phyloP scores from a whole-genome alignment of 2,797 vertebrate species.

The Coracias cyanogaster region DNA sequence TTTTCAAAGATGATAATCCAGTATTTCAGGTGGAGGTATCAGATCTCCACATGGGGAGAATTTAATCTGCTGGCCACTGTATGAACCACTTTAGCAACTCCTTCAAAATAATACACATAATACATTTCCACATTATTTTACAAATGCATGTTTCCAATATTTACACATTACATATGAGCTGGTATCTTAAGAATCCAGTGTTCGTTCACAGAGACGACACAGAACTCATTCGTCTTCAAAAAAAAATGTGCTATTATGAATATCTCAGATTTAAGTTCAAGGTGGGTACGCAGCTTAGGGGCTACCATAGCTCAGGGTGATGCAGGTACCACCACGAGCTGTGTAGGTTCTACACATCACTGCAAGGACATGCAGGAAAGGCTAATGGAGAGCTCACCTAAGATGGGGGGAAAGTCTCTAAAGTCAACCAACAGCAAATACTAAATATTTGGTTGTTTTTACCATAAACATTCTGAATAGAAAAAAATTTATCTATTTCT shows the following conservation, averaged over 20 bases:
- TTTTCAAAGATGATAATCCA: not conserved
- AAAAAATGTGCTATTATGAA: not conserved
- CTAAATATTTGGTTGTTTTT: not conserved
- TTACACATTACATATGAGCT: too few relatives aligned
- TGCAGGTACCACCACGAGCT: not conserved
- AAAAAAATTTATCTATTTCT: not conserved
- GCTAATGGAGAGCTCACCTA: not conserved
- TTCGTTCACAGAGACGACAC: not conserved
- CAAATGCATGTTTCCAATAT: not conserved
- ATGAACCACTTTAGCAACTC: not conserved
- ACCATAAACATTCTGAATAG: not conserved
- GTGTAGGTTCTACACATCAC: accelerated
- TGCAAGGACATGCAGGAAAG: too few relatives aligned
- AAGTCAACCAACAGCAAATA: not conserved
- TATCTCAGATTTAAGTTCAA: too few relatives aligned
- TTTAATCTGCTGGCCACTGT: not conserved
- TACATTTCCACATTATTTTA: not conserved
- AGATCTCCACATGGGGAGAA: not conserved
- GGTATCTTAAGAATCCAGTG: not conserved
- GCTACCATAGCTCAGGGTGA: too few relatives aligned
- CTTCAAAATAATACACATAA: not conserved
- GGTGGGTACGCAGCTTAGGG: not conserved
- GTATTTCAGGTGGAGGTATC: not conserved
- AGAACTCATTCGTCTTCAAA: not conserved
- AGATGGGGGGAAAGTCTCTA: not conserved